Percentiles rank a stretch among this genome's conserved stretches.
Evolutionary conservation across 1,140 invertebrate species (phyloP).

Genomic region (Lamellibrachia luymesi): DNA sequence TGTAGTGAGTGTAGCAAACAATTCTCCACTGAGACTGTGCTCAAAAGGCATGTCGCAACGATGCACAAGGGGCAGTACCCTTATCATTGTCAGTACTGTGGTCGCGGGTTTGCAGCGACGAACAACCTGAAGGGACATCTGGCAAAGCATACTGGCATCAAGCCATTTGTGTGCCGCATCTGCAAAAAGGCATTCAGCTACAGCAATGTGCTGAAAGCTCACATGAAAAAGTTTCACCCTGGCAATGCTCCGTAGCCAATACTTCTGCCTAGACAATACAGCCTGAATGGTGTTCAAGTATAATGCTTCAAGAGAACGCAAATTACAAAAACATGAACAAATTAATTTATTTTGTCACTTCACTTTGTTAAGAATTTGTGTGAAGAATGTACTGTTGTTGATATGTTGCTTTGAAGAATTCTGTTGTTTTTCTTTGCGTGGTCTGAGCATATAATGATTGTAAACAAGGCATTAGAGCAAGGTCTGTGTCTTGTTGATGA

Average conservation of each 20-base stretch:
- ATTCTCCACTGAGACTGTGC: neutral
- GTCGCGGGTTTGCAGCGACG: conserved; percentile 11
- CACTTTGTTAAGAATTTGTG: neutral
- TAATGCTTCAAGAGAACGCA: neutral
- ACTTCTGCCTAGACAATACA: neutral
- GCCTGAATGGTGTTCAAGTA: neutral
- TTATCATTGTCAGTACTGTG: conserved; percentile 29
- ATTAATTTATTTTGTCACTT: neutral
- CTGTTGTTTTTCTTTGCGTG: neutral
- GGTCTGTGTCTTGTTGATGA: neutral
- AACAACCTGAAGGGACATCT: conserved; percentile 21
- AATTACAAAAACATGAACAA: neutral
- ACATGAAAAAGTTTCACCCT: neutral
- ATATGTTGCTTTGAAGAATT: neutral
- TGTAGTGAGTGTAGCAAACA: neutral
- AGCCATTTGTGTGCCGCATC: conserved; percentile 67
- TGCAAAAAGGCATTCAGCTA: conserved; percentile 69
- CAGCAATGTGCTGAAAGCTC: neutral
- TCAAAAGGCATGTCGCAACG: neutral
- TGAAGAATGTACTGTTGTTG: neutral
- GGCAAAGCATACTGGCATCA: conserved; percentile 68
- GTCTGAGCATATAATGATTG: neutral
- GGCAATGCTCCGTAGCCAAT: neutral
- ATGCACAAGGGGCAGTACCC: conserved; percentile 56
- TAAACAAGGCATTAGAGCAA: neutral